Evolutionary conservation across 2,888 invertebrate species (phyloP).

Genomic region (Acanthosepion lycidas): DNA sequence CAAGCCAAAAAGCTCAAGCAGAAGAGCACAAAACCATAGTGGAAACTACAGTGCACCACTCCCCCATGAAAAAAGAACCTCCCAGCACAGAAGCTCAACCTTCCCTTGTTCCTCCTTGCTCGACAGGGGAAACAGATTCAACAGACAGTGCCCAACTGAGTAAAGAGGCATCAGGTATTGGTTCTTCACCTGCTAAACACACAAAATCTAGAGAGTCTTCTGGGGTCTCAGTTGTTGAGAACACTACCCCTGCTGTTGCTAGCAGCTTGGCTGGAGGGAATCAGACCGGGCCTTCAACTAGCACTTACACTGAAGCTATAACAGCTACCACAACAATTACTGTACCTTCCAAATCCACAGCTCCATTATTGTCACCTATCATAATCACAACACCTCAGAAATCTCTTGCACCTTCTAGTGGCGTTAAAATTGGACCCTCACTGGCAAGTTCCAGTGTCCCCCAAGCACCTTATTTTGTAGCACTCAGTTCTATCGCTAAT

Average conservation of each 20-base stretch:
- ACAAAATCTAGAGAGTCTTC: neutral
- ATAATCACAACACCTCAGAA: neutral
- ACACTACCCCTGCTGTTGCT: neutral
- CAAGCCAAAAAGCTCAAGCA: neutral
- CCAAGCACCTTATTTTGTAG: constrained; percentile 10
- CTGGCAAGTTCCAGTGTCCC: neutral
- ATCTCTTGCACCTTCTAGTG: neutral
- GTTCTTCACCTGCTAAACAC: neutral
- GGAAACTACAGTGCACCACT: neutral
- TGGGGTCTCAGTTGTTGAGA: neutral
- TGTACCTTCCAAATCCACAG: neutral
- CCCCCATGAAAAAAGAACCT: neutral
- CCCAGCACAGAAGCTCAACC: neutral
- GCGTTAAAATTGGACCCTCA: neutral
- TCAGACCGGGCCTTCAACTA: neutral
- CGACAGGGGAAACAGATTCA: neutral
- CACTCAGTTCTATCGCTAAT: neutral
- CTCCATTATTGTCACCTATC: neutral
- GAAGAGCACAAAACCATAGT: neutral
- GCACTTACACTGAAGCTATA: neutral
- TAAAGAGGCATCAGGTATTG: neutral
- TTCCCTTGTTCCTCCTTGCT: too few species aligned
- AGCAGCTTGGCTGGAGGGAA: constrained; percentile 2
- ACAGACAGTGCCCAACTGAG: neutral
- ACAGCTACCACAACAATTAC: neutral